Percentiles rank a stretch among this genome's conserved stretches.
Conservation (phyloP, 1,140 invertebrate genomes). For the Platorchestia sp. region DNA sequence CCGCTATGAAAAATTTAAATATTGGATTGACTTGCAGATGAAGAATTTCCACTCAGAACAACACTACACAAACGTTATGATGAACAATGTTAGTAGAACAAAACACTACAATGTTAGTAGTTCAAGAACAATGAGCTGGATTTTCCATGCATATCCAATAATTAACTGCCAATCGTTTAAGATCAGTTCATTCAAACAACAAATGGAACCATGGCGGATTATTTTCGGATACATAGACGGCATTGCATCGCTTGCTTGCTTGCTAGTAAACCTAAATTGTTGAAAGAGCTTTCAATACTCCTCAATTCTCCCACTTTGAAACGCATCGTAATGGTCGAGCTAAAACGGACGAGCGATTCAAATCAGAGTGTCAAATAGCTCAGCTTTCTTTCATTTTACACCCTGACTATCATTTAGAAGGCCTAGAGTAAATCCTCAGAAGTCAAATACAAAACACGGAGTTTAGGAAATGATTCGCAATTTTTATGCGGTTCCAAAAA, state of each 20-base stretch:
- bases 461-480: not conserved
- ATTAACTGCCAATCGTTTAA: not conserved
- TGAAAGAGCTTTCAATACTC: not conserved
- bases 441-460: not conserved
- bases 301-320: not conserved
- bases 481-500: too few species aligned
- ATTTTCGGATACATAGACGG: not conserved
- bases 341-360: not conserved
- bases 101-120: slow-evolving; percentile 34
- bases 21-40: slow-evolving; percentile 26
- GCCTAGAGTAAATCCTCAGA: not conserved
- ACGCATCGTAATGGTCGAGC: not conserved
- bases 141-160: slow-evolving; percentile 45
- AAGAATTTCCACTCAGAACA: slow-evolving; percentile 1
- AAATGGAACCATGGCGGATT: not conserved
- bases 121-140: slow-evolving; percentile 35
- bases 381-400: not conserved
- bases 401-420: not conserved
- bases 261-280: not conserved
- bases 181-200: not conserved
- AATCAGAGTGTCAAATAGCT: not conserved
- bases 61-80: slow-evolving; percentile 31
- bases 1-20: not conserved
- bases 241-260: not conserved
- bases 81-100: slow-evolving; percentile 31